phyloP scores from a whole-genome alignment of 1,140 invertebrate genomes.

The Ephestia elutella region DNA sequence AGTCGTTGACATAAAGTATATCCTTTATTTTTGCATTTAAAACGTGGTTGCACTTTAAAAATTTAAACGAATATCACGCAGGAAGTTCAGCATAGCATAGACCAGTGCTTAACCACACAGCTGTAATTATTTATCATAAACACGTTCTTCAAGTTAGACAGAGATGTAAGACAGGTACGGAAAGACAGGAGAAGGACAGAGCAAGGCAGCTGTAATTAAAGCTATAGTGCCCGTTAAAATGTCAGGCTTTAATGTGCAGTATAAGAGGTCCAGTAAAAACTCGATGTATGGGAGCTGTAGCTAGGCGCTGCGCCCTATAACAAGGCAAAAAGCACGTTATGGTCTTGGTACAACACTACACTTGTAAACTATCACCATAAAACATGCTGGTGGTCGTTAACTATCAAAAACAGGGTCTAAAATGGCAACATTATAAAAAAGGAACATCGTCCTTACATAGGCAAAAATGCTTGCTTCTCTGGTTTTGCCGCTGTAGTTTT shows the following conservation, averaged over 20 bases:
- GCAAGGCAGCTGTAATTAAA: slow-evolving; percentile 39
- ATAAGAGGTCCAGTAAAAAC: slow-evolving; percentile 33
- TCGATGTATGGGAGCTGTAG: slow-evolving; percentile 15
- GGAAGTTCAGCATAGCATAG: not conserved
- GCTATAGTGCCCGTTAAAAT: slow-evolving; percentile 49
- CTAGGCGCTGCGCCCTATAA: not conserved
- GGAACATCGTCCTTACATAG: not conserved
- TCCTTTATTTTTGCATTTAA: not conserved
- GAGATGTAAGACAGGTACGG: slow-evolving; percentile 16
- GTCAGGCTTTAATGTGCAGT: slow-evolving; percentile 44
- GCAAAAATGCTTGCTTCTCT: not conserved
- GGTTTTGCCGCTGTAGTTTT: not conserved
- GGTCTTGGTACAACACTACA: not conserved
- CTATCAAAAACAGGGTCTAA: slow-evolving; percentile 2
- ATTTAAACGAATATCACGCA: not conserved
- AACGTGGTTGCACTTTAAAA: not conserved
- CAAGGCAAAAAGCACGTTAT: slow-evolving; percentile 1
- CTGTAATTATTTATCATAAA: slow-evolving; percentile 23
- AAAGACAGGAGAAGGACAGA: slow-evolving; percentile 12
- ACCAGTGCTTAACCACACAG: not conserved
- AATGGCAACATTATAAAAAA: slow-evolving; percentile 1
- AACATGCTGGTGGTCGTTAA: slow-evolving; percentile 3
- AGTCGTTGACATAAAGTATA: not conserved
- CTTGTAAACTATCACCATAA: not conserved
- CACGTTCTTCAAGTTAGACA: slow-evolving; percentile 21